Base-by-base conservation (phyloP, 2,113 vertebrate species). In the Kryptolebias marmoratus region DNA sequence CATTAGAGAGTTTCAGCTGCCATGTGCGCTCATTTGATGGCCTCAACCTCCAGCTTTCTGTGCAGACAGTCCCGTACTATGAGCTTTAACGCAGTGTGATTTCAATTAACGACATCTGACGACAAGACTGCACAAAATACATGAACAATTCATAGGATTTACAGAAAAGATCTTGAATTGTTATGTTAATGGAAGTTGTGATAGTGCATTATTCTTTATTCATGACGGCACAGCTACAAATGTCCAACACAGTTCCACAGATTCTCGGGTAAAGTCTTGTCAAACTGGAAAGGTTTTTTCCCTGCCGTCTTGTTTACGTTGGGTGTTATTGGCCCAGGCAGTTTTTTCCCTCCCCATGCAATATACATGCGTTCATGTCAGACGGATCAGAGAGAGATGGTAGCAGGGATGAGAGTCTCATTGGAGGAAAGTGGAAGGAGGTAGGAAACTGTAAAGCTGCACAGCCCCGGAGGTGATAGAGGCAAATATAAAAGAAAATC, bases 341-440 rank as follows among this genome's bases (percentile, higher is more conserved):
- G 88, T 66, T 81, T 82, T 76, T 65, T 72, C 63, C 71, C 78
- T 53, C 71, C 77, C 75, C 79, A 91, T 93, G 85, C 86, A 94
- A 94, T 93, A 93, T 90, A 91, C 86, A 92, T 93, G 88, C 57
- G 64, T 65, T 79, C 73, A 68, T 83, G 81, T 81, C 85, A 85
- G 78, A 81, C 71, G 74, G 75, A 89, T 85, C 73, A 86, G 81
- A 81, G 74, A 55, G 57, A 78, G 82, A 79, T 77, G 74, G 71
- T 44, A 63, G 66, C 84, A 79, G 55, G 65, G 78, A 81, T 64
- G 69, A 62, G 68, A 56, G 68, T 49, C 39, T 30, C 55, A 66
- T 56, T 52, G 53, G 42, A 68, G 62, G 56, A 73, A 59, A 54
- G 11, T 60, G 57, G 42, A 27, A 66, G 59, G 15, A 54, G 32